phyloP scores from a whole-genome alignment of 1,140 invertebrate genomes.

The Psilanteris sp. region DNA sequence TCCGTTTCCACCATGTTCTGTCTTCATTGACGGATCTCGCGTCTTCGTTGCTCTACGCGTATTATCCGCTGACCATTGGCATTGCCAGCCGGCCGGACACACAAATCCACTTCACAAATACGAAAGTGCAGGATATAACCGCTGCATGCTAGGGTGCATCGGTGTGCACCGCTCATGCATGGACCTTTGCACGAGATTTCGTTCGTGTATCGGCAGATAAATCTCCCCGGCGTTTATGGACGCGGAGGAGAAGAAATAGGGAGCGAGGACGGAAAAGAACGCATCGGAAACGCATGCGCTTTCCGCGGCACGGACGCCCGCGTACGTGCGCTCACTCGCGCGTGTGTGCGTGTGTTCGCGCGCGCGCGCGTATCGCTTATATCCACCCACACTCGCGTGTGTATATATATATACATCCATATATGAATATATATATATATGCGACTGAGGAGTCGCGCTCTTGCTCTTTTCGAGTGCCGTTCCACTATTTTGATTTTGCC shows the following conservation, averaged over 20 bases:
- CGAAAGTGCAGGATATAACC: slow-evolving; percentile 51
- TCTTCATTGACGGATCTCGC: slow-evolving; percentile 27
- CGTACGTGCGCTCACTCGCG: neutral
- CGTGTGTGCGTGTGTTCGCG: neutral
- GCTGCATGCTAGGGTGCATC: slow-evolving; percentile 33
- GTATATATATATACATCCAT: too few relatives aligned
- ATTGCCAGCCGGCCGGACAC: slow-evolving; percentile 61
- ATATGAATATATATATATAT: too few relatives aligned
- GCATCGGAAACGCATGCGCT: slow-evolving; percentile 68
- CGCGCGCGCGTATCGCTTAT: neutral
- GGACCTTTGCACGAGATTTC: slow-evolving; percentile 49
- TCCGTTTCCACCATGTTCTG: slow-evolving; percentile 25
- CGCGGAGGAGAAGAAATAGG: slow-evolving; percentile 65
- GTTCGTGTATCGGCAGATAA: slow-evolving; percentile 71
- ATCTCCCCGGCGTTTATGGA: slow-evolving; percentile 73
- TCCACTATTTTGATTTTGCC: slow-evolving; percentile 61
- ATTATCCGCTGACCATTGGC: slow-evolving; percentile 68
- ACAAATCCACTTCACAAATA: slow-evolving; percentile 66
- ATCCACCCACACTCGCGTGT: too few relatives aligned
- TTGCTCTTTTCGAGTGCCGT: slow-evolving; percentile 42
- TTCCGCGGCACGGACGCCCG: slow-evolving; percentile 4
- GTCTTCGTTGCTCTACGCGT: slow-evolving; percentile 43
- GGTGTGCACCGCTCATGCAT: slow-evolving; percentile 41
- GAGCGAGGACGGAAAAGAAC: slow-evolving; percentile 54
- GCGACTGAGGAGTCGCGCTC: neutral